Base-by-base conservation (phyloP, 2,797 vertebrate species). In the Loris lydekkerianus region DNA sequence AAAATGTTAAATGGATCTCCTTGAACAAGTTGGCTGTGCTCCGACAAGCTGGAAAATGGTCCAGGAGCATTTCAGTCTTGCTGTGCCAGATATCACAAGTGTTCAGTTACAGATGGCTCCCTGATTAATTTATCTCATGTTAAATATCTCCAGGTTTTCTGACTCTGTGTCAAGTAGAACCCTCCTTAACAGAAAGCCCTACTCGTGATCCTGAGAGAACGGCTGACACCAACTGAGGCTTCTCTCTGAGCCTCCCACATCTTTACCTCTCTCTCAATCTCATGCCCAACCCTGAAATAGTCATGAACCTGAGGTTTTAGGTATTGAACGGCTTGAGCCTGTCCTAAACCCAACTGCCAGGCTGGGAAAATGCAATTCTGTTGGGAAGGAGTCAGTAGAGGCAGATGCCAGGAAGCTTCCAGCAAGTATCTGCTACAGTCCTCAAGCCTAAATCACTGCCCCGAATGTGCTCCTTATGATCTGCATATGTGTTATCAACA, bases 401-500 rank as follows among this genome's bases (percentile, higher is more conserved):
- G 21, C 49, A 43, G 75, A 72, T n/a, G 13, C 80, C 58, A 31
- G 53, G 86, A 89, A 21, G 11, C 58, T 81, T 89, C 92, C 84
- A 89, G 20, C 37, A 27, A 91, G 21, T 76, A 53, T 94, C 84
- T 87, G 81, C 85, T 90, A 5, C n/a, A 63, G 84, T 89, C 40
- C 61, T 96, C 56, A 63, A 85, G 63, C 82, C 67, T 70, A 43
- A 78, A 7, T 65, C 13, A n/a, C 40, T 61, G 89, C 94, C 95
- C 95, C 70, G 94, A 94, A 85, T 58, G 14, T 97, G 97, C 85
- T 96, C 95, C 72, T 67, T 73, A 75, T 97, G 90, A 94, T 93
- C 89, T 43, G 1, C 11, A 34, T 73, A 7, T 73, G 63, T 95
- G 46, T 76, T 92, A 76, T 88, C 93, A 92, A 90, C 90, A 63